Evolutionary conservation across 1,140 invertebrate species (phyloP), one percentile per base, ranked within the genome.

Genomic region (Mizuhopecten yessoensis): DNA sequence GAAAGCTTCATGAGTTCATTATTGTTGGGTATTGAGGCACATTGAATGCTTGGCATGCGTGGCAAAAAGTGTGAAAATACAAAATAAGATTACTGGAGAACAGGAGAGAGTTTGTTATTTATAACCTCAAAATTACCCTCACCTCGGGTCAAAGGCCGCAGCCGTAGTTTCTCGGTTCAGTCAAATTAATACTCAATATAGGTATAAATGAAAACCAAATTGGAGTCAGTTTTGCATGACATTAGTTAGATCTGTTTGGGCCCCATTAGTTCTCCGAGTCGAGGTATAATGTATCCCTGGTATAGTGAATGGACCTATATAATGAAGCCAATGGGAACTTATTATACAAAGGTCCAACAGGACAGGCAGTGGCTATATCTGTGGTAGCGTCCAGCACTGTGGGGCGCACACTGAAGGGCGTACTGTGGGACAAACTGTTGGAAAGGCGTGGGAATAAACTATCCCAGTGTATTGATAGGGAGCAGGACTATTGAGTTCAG

Each of bases 401-500:
- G 5, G 57, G 45, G 17, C 45, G 45, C 45, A 57, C n/a, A 57
- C 23, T 75, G 17, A 20, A 49, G 45, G 45, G 45, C 15, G 20
- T 20, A 9, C 42, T 45, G n/a, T 75, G 57, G 7, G 57, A 75
- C 23, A 75, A 3, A 29, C 57, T 75, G n/a, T n/a, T n/a, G n/a
- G n/a, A n/a, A n/a, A 7, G 57, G 57, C 57, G 57, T 75, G 57
- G 57, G 57, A 75, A 75, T 57, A 11, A n/a, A n/a, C n/a, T n/a
- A n/a, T n/a, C n/a, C 57, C n/a, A 29, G 57, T n/a, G 57, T 75
- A 75, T 75, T 75, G 57, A n/a, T n/a, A 75, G 57, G n/a, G 57
- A 75, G 57, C 57, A 57, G 45, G 23, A 57, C 9, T 23, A 75
- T 75, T 29, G 57, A 75, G 57, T n/a, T 7, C 0, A 29, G 57